Base-by-base conservation (phyloP, 2,113 vertebrate genomes). In the Ammospiza caudacuta region DNA sequence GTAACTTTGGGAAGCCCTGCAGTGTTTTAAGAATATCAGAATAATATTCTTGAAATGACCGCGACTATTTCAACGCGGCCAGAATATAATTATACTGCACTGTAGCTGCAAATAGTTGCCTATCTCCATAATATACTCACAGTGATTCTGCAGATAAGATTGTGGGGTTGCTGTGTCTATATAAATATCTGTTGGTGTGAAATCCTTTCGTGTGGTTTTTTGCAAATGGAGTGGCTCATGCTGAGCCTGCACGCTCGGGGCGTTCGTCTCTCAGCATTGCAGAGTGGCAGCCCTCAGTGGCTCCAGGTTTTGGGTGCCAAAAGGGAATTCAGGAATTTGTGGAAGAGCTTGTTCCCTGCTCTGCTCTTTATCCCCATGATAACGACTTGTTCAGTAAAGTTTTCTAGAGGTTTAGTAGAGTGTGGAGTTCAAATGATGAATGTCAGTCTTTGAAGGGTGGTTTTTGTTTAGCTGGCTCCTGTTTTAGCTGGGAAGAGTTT, bases 181-280 rank as follows among this genome's bases (percentile, higher is more conserved):
- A 41, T 74, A 90, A 86, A 51, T 77, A 66, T 44, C 46, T 68
- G 66, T 28, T 92, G 90, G 78, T 3, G 2, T 80, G 82, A 87
- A 95, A 95, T 94, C 72, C 52, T 94, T n/a, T 75, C 25, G 19
- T 63, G 75, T 81, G 82, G 16, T 77, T 95, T 77, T 95, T 90
- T 83, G 75, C 67, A 90, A 91, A 37, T 49, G 14, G 43, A 89
- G 76, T 25, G 54, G 76, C 43, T 94, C 68, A 27, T 66, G 74
- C 39, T 76, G 83, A 41, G 11, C 64, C 64, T 93, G 69, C 57
- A 78, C 4, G 1, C 20, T 73, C 24, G 28, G 74, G 43, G 37
- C 25, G 73, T 70, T 91, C 35, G 27, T 80, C 27, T 88, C 81
- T 64, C 83, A 79, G 82, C 33, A 6, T 43, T 55, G n/a, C 51